phyloP scores from a whole-genome alignment of 2,888 invertebrate species.

The Erebia palarica region DNA sequence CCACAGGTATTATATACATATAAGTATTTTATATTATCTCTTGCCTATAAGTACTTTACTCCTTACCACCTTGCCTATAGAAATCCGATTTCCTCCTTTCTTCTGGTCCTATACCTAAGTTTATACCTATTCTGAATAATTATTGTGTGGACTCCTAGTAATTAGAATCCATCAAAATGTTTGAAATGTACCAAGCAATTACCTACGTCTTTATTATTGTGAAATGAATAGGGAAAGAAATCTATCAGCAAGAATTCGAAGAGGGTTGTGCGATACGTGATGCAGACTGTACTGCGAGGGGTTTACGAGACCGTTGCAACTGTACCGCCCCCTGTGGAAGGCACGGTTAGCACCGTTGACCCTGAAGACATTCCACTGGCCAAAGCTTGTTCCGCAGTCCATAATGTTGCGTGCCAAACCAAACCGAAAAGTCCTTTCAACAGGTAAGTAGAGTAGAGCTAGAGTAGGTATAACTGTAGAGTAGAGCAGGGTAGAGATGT shows the following conservation, averaged over 20 bases:
- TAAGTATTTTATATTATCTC: too few relatives aligned
- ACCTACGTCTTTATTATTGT: not conserved
- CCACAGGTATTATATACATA: too few relatives aligned
- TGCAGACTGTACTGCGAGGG: not conserved
- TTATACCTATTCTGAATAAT: too few relatives aligned
- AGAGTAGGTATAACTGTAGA: too few relatives aligned
- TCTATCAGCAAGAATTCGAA: slow-evolving; percentile 11
- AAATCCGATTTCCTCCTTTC: too few relatives aligned
- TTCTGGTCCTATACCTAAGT: too few relatives aligned
- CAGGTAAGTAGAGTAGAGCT: not conserved
- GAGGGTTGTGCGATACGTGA: slow-evolving; percentile 7
- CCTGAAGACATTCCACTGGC: not conserved
- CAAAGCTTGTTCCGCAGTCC: not conserved
- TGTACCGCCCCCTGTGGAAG: not conserved
- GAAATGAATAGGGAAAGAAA: not conserved
- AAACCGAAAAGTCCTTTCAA: not conserved
- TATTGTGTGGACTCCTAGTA: not conserved
- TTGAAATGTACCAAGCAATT: not conserved
- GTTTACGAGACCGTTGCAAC: not conserved
- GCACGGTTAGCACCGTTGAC: not conserved
- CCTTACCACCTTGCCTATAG: too few relatives aligned
- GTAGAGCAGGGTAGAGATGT: too few relatives aligned
- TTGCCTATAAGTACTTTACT: too few relatives aligned
- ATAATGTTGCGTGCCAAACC: slow-evolving; percentile 18
- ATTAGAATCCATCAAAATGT: not conserved